Conservation (phyloP, 1,140 invertebrate genomes). For the Dryas iulia region DNA sequence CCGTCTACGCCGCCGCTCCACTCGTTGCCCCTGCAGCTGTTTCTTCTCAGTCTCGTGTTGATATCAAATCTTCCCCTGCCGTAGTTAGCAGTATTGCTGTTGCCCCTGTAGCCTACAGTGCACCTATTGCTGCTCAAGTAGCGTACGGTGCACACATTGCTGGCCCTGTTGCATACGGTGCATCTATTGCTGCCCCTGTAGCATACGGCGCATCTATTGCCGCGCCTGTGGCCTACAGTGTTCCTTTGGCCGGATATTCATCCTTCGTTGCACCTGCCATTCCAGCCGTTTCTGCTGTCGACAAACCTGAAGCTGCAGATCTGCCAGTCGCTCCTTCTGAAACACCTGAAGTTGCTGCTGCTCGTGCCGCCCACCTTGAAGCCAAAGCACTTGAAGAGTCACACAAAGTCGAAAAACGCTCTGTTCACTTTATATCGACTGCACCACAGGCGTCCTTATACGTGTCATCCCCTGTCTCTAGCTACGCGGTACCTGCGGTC, state of each 20-base stretch:
- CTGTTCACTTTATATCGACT: conserved; percentile 28
- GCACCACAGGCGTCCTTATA: conserved; percentile 5
- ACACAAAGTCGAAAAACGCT: conserved; percentile 63
- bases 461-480: conserved; percentile 23
- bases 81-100: conserved; percentile 46
- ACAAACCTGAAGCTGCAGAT: conserved; percentile 35
- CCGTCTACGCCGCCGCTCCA: conserved; percentile 41
- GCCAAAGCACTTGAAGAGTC: conserved; percentile 57
- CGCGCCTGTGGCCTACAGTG: conserved; percentile 10
- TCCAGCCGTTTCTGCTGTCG: conserved; percentile 36
- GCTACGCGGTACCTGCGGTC: conserved; percentile 19
- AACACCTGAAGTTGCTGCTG: conserved; percentile 74
- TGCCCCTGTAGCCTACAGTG: conserved; percentile 31
- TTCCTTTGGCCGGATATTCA: conserved; percentile 26
- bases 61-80: conserved; percentile 63
- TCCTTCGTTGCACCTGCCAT: conserved; percentile 29
- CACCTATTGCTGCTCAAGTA: conserved; percentile 7
- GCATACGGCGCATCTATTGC: conserved; percentile 16
- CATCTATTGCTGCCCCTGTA: conserved; percentile 22
- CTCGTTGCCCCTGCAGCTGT: conserved; percentile 52
- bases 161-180: conserved; percentile 37
- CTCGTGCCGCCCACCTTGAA: conserved; percentile 70
- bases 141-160: conserved; percentile 37
- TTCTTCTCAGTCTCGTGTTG: conserved; percentile 56
- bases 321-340: conserved; percentile 53